phyloP scores from a whole-genome alignment of 2,888 invertebrate species.

The Molorchus minor region DNA sequence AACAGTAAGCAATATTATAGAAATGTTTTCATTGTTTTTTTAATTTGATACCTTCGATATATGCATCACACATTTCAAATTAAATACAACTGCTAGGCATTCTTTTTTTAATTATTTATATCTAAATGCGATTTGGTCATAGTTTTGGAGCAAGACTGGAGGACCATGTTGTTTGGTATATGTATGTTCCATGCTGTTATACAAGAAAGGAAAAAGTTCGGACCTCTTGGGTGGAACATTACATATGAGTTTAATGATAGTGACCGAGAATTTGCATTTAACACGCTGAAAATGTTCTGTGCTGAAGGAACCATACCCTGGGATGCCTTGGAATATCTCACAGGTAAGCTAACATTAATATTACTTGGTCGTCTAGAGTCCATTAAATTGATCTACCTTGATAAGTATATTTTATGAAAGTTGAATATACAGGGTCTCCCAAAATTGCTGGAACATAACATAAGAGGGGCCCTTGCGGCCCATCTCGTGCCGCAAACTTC shows the following conservation, averaged over 20 bases:
- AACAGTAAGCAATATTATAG: conserved; percentile 67
- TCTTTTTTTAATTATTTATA: background rate
- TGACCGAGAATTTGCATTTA: conserved; percentile 88
- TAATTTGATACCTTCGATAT: background rate
- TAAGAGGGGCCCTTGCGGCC: too few species aligned
- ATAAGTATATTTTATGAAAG: too few species aligned
- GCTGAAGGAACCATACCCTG: conserved; percentile 76
- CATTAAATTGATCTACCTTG: too few species aligned
- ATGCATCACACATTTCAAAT: background rate
- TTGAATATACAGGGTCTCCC: too few species aligned
- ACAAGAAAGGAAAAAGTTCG: conserved; percentile 93
- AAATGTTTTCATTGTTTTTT: background rate
- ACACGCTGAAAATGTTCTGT: conserved; percentile 88
- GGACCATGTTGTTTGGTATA: conserved; percentile 79
- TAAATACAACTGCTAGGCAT: background rate
- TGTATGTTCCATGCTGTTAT: conserved; percentile 94
- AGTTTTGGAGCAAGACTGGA: conserved; percentile 75
- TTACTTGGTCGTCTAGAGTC: too few species aligned
- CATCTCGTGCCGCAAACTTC: too few species aligned
- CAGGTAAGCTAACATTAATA: conserved; percentile 70
- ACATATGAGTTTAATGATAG: conserved; percentile 93
- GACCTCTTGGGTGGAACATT: conserved; percentile 92
- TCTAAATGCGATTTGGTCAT: conserved; percentile 34
- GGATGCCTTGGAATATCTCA: conserved; percentile 90
- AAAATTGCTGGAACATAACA: too few species aligned